Base-by-base conservation (phyloP, 2,888 invertebrate species). In the Carpatolechia fugitivella region DNA sequence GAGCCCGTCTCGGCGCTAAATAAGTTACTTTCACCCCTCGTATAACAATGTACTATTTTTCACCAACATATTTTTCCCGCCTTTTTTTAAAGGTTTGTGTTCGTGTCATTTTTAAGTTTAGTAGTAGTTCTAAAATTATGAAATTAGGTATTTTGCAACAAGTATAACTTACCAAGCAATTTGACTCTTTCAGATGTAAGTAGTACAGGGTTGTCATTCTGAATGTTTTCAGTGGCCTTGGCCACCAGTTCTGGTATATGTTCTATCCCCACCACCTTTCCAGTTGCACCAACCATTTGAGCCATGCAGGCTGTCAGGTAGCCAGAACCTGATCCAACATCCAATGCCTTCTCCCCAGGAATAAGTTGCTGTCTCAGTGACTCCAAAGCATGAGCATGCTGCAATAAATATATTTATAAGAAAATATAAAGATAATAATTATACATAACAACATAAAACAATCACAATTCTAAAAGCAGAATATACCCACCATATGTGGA, bases 281-380 rank as follows among this genome's bases (percentile, higher is more conserved):
- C 92, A 54, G 89, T 90, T 40, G 92, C 90, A 7, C 96, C 95
- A 44, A 97, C 91, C 94, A 97, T 96, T 33, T 95, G 86, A 14
- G 96, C 94, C 94, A 98, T 97, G 71, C 98, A 98, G 11, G 95
- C 95, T 1, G 98, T 97, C 40, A 98, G 91, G 78, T 98, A 98
- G 1, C 98, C 98, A 57, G 97, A 97, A 0, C 98, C 98, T 20
- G 97, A 97, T 11, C 98, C 98, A 46, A 98, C 97, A 85, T 98
- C 98, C 60, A 98, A 84, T 1, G 96, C 96, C 71, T 91, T 93
- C 52, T 94, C 93, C 10, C 97, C 97, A 54, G 93, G 93, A 30
- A 90, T 82, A 49, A 98, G 85, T 66, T 97, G 95, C 60, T 95
- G 94, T 71, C 94, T 93, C 49, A 99, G 91, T 61, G 94, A 91